phyloP scores from a whole-genome alignment of 2,113 vertebrate species.

The Philantomba maxwellii region DNA sequence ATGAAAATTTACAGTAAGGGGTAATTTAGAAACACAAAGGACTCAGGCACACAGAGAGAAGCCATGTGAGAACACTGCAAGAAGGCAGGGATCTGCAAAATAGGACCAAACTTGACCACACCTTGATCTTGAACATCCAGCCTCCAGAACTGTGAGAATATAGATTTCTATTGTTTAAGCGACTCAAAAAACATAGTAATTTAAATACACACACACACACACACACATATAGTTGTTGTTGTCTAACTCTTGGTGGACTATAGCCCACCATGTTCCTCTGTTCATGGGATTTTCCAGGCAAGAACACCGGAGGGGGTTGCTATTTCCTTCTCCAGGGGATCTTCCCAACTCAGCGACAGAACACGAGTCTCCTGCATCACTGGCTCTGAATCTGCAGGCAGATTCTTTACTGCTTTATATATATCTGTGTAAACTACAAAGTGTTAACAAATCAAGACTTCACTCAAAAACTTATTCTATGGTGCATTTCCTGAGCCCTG shows the following conservation, averaged over 20 bases:
- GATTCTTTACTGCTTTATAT: background rate
- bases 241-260: background rate
- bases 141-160: background rate
- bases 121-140: background rate
- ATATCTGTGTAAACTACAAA: background rate
- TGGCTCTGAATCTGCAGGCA: background rate
- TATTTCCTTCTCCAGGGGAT: background rate
- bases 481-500: background rate
- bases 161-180: background rate
- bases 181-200: background rate
- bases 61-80: background rate
- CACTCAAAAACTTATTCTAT: background rate
- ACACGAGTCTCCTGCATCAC: background rate
- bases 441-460: background rate
- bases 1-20: background rate
- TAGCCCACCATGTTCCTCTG: background rate
- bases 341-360: background rate
- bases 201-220: background rate
- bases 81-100: background rate
- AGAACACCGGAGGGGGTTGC: background rate
- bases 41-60: background rate
- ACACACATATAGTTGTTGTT: background rate
- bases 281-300: background rate
- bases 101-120: background rate
- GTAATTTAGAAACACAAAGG: background rate